A percentile compares a stretch with the other conserved stretches of the same genome.
phyloP scores from a whole-genome alignment of 2,888 invertebrate species.

The Muschampia plurimacula region DNA sequence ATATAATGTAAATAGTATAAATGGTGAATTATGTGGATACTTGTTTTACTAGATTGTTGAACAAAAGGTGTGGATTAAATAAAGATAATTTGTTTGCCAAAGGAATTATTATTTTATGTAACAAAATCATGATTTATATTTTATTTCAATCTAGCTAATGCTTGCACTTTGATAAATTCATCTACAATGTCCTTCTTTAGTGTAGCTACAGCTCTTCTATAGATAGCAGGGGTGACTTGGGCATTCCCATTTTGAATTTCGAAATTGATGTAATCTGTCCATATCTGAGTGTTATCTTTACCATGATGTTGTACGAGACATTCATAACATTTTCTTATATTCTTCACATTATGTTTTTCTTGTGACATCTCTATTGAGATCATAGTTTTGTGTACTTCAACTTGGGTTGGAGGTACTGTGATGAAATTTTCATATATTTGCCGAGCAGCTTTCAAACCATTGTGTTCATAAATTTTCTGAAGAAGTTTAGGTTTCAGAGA shows the following conservation, averaged over 20 bases:
- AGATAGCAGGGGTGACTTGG: conserved; percentile 82
- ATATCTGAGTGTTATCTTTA: conserved; percentile 86
- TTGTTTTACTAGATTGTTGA: conserved; percentile 80
- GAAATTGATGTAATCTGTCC: conserved; percentile 90
- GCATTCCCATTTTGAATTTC: conserved; percentile 87
- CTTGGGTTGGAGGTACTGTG: conserved; percentile 84
- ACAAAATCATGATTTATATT: neutral
- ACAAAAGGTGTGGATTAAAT: conserved; percentile 73
- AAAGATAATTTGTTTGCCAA: conserved; percentile 75
- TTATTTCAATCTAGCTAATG: conserved; percentile 75
- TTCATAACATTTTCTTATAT: conserved; percentile 87
- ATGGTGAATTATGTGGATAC: conserved; percentile 77
- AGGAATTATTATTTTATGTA: conserved; percentile 52
- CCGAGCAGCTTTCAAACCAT: conserved; percentile 86
- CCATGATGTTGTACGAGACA: conserved; percentile 89
- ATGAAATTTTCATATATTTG: conserved; percentile 87
- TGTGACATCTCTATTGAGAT: conserved; percentile 81
- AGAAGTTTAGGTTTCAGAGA: conserved; percentile 87
- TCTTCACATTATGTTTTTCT: conserved; percentile 73
- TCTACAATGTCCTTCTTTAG: conserved; percentile 83
- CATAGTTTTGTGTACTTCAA: conserved; percentile 88
- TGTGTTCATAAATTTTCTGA: conserved; percentile 81
- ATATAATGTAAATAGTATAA: conserved; percentile 79
- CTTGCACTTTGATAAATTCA: conserved; percentile 82
- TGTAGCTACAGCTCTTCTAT: conserved; percentile 87